phyloP scores from a whole-genome alignment of 2,888 invertebrate species.

The Chelonus formosanus region DNA sequence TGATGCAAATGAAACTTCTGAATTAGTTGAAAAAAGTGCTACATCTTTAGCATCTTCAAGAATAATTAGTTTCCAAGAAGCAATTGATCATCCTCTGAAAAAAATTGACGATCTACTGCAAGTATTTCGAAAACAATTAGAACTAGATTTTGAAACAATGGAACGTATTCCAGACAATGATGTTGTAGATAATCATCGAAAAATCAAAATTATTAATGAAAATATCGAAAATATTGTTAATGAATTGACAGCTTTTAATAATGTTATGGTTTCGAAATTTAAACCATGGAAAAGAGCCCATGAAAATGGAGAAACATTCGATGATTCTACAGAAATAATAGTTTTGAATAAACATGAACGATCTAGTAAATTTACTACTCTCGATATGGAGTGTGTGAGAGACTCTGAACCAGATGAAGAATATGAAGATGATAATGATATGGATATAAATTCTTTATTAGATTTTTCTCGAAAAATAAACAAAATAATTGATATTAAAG shows the following conservation, averaged over 20 bases:
- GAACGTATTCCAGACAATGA: constrained; percentile 25
- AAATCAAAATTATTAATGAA: constrained; percentile 48
- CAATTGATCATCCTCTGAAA: constrained; percentile 46
- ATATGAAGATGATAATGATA: constrained; percentile 35
- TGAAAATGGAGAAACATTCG: not conserved
- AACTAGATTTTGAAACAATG: constrained; percentile 32
- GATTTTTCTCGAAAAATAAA: constrained; percentile 29
- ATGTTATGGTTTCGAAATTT: constrained; percentile 51
- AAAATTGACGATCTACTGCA: constrained; percentile 50
- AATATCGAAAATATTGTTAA: constrained; percentile 44
- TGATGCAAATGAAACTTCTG: too few species aligned
- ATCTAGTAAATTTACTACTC: constrained; percentile 35
- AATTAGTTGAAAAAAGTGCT: not conserved
- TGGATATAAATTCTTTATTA: constrained; percentile 38
- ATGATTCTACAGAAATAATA: constrained; percentile 3
- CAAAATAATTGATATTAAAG: constrained; percentile 46
- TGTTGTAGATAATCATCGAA: constrained; percentile 33
- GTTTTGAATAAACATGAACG: constrained; percentile 26
- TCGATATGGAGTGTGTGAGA: constrained; percentile 55
- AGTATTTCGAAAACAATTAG: constrained; percentile 44
- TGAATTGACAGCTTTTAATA: constrained; percentile 51
- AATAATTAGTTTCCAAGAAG: constrained; percentile 40
- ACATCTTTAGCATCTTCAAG: constrained; percentile 20
- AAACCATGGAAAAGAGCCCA: constrained; percentile 43
- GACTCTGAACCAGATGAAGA: constrained; percentile 54